Base-by-base conservation (phyloP, 2,797 vertebrate genomes). In the Diglossa cyanea region DNA sequence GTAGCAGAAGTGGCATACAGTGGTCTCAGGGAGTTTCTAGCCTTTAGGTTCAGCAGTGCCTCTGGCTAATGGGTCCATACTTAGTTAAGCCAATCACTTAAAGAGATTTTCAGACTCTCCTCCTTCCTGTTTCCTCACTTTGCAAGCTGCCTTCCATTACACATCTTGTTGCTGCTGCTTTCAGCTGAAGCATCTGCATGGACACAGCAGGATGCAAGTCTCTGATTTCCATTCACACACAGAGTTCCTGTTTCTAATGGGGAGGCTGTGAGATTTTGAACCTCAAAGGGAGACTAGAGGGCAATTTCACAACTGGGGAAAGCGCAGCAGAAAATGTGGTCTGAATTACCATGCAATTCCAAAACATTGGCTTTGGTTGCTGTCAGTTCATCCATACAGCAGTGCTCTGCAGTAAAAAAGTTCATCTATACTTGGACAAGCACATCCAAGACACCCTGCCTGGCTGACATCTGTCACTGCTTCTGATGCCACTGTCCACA, bases 281-380 rank as follows among this genome's bases (percentile, higher is more conserved):
- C 62, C 79, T 95, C 73, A 83, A 75, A 77, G 62, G 58, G 33
- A 80, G 47, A 83, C 66, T 4, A 77, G 50, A 83, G 26, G 53
- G 75, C 72, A 92, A 40, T 67, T 93, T 90, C 65, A 77, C 45
- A 58, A 85, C 26, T 68, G 20, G 44, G 31, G 39, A 90, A 91
- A 95, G 70, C 40, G 72, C 65, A 87, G 60, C 51, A 83, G 42
- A 71, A 94, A 93, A 93, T 80, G 37, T 91, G 94, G 47, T 86
- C 73, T 94, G 72, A 93, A 94, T 96, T 94, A 91, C 31, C 68
- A 57, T 23, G 57, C 74, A 57, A 72, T 86, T 94, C 57, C 35
- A 72, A 80, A 95, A 74, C 1, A 3, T 9, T 88, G 63, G 45
- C 45, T 91, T 91, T 91, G 28, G 45, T 55, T 83, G 39, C 54